Evolutionary conservation across 2,797 vertebrate genomes (phyloP), one percentile per base, ranked within the genome.

Genomic region (Nannoperca obscura): DNA sequence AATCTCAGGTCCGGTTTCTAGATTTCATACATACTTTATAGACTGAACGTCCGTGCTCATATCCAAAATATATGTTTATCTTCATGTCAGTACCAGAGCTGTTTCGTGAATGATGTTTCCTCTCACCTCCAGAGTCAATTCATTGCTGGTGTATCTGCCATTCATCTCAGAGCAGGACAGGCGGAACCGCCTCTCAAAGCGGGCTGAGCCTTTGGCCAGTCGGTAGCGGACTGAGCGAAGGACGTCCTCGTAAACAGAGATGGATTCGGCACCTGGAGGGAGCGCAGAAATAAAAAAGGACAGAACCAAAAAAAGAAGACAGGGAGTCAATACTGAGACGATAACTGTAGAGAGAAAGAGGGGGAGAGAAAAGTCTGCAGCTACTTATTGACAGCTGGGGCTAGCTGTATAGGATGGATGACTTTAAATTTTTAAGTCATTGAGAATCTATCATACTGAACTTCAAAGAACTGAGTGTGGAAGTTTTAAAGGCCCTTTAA

Each of bases 101-200:
- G 60, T 62, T 15, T 1, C 9, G 20, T 74, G 65, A 67, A 32
- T 40, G 47, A 81, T 78, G 50, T 40, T 42, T 60, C 57, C 34
- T n/a, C 46, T 80, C 94, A 98, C 98, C 97, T 99, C 98, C 40
- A 99, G 95, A 11, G 97, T 96, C 84, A 99, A 95, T 83, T 99
- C 98, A 0, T 99, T 99, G 94, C 98, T 99, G 80, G 97, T 98
- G 92, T 99, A 99, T 78, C 98, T 96, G 47, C 98, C 98, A 0
- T 99, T 99, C 98, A 99, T 99, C 93, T 99, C 98, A 0, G 97
- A 98, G 94, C 98, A 99, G 82, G 97, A 99, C 67, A 99, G 95
- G 50, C 97, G 96, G 89, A 99, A 99, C 67, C 97, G 96, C 82
- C 98, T 95, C 82, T 98, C 96, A 1, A 98, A 99, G 72, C 98